Base-by-base conservation (phyloP, 2,888 invertebrate species). In the Drosophila melanosoma region DNA sequence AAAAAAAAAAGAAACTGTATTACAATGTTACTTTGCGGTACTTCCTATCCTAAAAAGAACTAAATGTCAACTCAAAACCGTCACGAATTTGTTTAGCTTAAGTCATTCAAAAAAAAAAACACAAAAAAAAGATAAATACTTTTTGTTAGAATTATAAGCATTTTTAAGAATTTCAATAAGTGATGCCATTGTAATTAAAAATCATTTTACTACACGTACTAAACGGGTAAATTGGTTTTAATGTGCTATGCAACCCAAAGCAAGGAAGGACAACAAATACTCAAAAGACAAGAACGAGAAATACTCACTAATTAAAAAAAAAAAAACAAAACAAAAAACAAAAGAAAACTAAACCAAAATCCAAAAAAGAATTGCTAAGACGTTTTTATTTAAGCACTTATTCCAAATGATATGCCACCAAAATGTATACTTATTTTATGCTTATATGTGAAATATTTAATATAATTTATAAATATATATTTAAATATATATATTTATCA, bases 351-450 rank as follows among this genome's bases (percentile, higher is more conserved):
- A 29, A 29, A 29, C 29, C 7, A 49, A 45, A 64, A 32, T 40
- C 29, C n/a, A 20, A 57, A 42, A 42, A 42, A 20, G 6, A 32
- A 38, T 38, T 48, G n/a, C 49, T 58, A 66, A 70, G 59, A 49
- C 35, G 54, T 45, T 74, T 71, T 67, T 56, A 56, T 58, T 82
- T 75, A 83, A 70, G 74, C 72, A 80, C 82, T 75, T 71, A 84
- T 71, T 85, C 85, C 87, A 89, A 85, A 89, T 87, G 74, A 89
- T 83, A 87, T 76, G 74, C 76, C 61, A 89, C 85, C 90, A 87
- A 90, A 86, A 53, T 86, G 83, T 89, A 68, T 82, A 76, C 72
- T 8, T 76, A 72, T 69, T 74, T 74, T 32, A 69, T 64, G 64
- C 38, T 48, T 72, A 56, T 81, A 81, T 83, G 72, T 69, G 69